These are phyloP conservation scores for Myotis myotis DNA, from an alignment of 2,797 vertebrate genomes.

Conservation along the genomic window DNA sequence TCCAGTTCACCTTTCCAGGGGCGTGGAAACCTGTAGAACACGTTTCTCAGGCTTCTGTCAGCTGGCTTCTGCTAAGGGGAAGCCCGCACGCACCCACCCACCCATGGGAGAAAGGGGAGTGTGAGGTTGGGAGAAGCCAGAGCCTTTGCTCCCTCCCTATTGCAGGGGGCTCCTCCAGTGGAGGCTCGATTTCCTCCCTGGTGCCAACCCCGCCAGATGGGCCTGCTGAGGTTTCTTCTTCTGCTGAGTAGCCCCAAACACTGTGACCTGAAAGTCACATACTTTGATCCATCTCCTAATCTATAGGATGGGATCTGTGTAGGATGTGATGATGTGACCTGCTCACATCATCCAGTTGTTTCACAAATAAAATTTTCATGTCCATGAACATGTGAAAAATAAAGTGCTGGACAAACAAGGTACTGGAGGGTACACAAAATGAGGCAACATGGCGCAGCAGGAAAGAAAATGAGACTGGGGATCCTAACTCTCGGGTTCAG, in stretches of 20 bases:
- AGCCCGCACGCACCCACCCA: neutral
- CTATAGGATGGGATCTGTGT: neutral
- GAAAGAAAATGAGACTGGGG: neutral
- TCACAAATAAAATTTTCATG: neutral
- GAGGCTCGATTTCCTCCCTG: neutral
- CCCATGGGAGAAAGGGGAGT: neutral
- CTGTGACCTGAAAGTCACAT: neutral
- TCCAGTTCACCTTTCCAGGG: neutral
- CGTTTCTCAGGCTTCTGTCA: neutral
- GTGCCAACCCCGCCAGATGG: neutral
- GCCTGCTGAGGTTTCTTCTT: neutral
- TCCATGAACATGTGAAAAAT: neutral
- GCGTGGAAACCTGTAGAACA: neutral
- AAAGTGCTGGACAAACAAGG: neutral
- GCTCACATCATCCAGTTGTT: neutral
- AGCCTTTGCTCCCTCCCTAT: no score
- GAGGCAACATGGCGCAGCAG: neutral
- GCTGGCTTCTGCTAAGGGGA: neutral
- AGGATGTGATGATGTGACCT: neutral
- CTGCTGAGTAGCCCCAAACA: neutral
- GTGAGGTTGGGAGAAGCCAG: neutral
- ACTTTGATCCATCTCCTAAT: neutral
- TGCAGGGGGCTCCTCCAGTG: neutral
- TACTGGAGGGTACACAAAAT: neutral
- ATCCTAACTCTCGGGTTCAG: neutral